Base-by-base conservation (phyloP, 2,888 invertebrate genomes). In the Panopea generosa region DNA sequence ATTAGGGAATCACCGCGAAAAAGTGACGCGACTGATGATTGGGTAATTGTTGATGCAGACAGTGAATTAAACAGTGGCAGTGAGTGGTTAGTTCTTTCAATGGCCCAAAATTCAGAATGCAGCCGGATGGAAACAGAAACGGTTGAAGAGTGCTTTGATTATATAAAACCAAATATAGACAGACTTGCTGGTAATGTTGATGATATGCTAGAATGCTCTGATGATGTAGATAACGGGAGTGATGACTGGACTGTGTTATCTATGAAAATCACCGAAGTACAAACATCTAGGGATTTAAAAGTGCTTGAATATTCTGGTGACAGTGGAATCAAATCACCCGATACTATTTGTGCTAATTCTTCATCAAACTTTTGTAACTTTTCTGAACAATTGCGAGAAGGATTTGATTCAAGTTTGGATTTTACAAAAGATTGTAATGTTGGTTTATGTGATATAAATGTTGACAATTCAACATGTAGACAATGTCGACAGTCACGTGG, bases 171-270 rank as follows among this genome's bases (percentile, higher is more conserved):
- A 33, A 11, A 33, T 11, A 33, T 33, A 7, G 6, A 33, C 6
- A 11, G 11, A 33, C 33, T 11, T 7, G 11, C 4, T 11, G 33
- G 11, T 33, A 33, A 7, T 7, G 33, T 33, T 33, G 11, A 4
- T 11, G 33, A 11, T 4, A 33, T 4, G 4, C 33, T 7, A 33
- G 33, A 33, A 7, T 11, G 11, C 33, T 4, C 4, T 11, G 33
- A 11, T 4, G 33, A 33, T 27, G 53, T 11, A 16, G 33, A 29
- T 16, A 33, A 65, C 24, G 70, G 66, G 43, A 16, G 45, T 1
- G 57, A 47, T 18, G 71, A 74, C 24, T 78, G 78, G 78, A 45
- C 62, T 24, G 62, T 78, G 40, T 38, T 74, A n/a, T 71, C 78
- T 1, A 24, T 78, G 59, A 67, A 57, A 47, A 53, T 78, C 0